phyloP scores from a whole-genome alignment of 2,888 invertebrate genomes.

The Ochropleura leucogaster region DNA sequence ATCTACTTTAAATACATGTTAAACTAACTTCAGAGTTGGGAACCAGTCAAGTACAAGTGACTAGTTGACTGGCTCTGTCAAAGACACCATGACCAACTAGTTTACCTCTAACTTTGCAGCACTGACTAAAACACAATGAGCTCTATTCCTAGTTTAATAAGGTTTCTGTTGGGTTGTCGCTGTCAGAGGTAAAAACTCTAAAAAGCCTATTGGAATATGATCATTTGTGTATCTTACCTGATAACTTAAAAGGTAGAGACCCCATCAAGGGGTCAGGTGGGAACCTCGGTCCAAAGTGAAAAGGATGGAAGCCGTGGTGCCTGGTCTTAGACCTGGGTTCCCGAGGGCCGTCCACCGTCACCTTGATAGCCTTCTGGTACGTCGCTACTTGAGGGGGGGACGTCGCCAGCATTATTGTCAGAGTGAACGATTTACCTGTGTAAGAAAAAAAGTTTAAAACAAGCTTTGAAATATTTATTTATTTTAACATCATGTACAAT shows the following conservation, averaged over 20 bases:
- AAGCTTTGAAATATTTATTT: background rate
- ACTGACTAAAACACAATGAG: too few species aligned
- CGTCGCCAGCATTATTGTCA: constrained; percentile 98
- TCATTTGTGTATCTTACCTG: constrained; percentile 90
- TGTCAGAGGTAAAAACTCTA: background rate
- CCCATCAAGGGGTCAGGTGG: constrained; percentile 95
- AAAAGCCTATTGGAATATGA: background rate
- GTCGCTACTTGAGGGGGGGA: constrained; percentile 98
- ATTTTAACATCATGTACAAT: too few species aligned
- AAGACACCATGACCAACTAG: too few species aligned
- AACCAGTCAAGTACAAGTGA: too few species aligned
- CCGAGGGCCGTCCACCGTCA: constrained; percentile 99
- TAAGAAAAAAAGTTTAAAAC: constrained; percentile 24
- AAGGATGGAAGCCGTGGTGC: constrained; percentile 97
- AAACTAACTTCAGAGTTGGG: too few species aligned
- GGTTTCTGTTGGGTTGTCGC: background rate
- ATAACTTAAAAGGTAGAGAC: constrained; percentile 95
- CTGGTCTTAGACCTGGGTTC: constrained; percentile 98
- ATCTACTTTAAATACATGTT: too few species aligned
- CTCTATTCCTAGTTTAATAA: background rate
- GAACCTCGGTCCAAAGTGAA: constrained; percentile 96
- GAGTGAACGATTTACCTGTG: constrained; percentile 98
- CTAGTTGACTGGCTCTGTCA: too few species aligned
- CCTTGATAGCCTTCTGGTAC: constrained; percentile 99
- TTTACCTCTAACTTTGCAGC: too few species aligned